phyloP scores from a whole-genome alignment of 1,140 invertebrate genomes.

The Telenomus remus region DNA sequence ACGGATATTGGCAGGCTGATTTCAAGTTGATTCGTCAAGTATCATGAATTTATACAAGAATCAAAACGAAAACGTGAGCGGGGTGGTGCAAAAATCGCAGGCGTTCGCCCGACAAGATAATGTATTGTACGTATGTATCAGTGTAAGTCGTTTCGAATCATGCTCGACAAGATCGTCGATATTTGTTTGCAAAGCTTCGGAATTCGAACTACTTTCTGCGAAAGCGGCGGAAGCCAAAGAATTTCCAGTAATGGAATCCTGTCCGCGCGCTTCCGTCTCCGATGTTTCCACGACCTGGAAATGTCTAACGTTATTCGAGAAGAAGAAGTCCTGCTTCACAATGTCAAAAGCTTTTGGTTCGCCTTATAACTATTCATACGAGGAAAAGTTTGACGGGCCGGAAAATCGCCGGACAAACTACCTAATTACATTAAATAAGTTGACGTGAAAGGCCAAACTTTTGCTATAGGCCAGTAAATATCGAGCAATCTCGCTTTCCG shows the following conservation, averaged over 20 bases:
- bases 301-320: conserved; percentile 55
- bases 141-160: conserved; percentile 57
- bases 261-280: conserved; percentile 56
- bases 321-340: conserved; percentile 51
- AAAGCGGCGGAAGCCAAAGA: conserved; percentile 59
- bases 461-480: too few relatives aligned
- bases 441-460: not conserved
- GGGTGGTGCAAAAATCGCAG: conserved; percentile 21
- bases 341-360: conserved; percentile 41
- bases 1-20: too few relatives aligned
- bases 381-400: conserved; percentile 4
- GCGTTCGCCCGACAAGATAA: conserved; percentile 41
- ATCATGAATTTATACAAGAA: not conserved
- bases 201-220: conserved; percentile 58
- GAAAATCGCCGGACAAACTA: conserved; percentile 2
- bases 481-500: too few relatives aligned
- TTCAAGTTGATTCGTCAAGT: not conserved
- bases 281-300: conserved; percentile 60
- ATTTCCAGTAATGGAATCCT: conserved; percentile 61
- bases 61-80: conserved; percentile 1
- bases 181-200: conserved; percentile 58
- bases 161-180: conserved; percentile 54
- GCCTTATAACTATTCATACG: conserved; percentile 23
- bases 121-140: conserved; percentile 47
- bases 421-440: not conserved